Base-by-base conservation (phyloP, 2,797 vertebrate species). In the Craterocephalus amniculus region DNA sequence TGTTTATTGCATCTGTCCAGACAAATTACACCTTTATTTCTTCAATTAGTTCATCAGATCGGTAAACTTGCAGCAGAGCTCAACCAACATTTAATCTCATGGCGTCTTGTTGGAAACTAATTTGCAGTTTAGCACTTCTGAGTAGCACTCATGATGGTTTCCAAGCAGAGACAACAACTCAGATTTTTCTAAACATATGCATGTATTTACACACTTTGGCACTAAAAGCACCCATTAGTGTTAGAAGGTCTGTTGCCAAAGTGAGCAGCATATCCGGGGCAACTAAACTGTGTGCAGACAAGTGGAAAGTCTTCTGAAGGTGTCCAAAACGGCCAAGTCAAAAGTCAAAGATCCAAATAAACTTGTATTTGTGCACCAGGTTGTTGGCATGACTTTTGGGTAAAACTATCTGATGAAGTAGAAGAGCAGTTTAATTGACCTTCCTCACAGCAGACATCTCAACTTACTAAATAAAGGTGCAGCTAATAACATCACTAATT, bases 401-500 rank as follows among this genome's bases (percentile, higher is more conserved):
- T 24, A 49, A 20, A 49, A 56, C 54, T 6, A 38, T 65, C 61
- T 67, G 58, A 72, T 55, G 63, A 62, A 63, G 62, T n/a, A 38
- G 32, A 7, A 54, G 63, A 83, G 65, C 43, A 18, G 55, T 76
- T 74, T 38, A 63, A 67, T 56, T 76, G 65, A 70, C 71, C 58
- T 70, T 63, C 62, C 66, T 78, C 58, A 57, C 60, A 49, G 48
- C 36, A 57, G 18, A 54, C 35, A 16, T 35, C 67, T 54, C n/a
- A 36, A 73, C 35, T 51, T 34, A 32, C 27, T 49, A 78, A 68
- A 82, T 57, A 64, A 64, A 76, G 72, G 76, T 86, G 76, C 62
- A 18, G 70, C 55, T 73, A 63, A 72, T 69, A 69, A 76, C 56
- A 13, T 74, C 22, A 22, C 61, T 79, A 75, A 87, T 80, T 72